A percentile compares a stretch with the other conserved stretches of the same genome.
These are phyloP conservation scores for Teleiodes luculella DNA, from an alignment of 2,888 invertebrate species.

Conservation along the genomic window DNA sequence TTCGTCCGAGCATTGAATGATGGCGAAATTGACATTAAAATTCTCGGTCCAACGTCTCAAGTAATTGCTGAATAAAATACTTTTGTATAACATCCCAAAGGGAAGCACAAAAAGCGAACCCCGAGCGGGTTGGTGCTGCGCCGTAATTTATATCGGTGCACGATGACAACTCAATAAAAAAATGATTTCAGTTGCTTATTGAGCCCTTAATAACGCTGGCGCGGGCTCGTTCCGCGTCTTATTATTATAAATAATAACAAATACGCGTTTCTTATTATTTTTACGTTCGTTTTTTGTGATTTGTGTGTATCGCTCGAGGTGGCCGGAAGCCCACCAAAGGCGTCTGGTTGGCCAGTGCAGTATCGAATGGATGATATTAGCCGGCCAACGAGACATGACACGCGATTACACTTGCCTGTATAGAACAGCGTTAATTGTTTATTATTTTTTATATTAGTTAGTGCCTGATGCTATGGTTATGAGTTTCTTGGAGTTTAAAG, in stretches of 20 bases:
- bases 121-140: constrained; percentile 47
- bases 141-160: constrained; percentile 72
- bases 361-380: constrained; percentile 43
- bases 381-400: constrained; percentile 38
- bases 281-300: constrained; percentile 43
- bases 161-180: constrained; percentile 78
- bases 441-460: constrained; percentile 40
- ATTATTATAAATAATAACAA: constrained; percentile 68
- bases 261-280: constrained; percentile 57
- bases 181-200: constrained; percentile 79
- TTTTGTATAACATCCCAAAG: constrained; percentile 73
- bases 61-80: constrained; percentile 78
- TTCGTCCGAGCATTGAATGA: constrained; percentile 71
- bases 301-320: constrained; percentile 34
- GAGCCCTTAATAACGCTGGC: constrained; percentile 74
- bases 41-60: constrained; percentile 71
- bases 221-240: constrained; percentile 58
- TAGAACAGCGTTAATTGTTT: constrained; percentile 46
- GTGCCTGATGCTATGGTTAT: constrained; percentile 39
- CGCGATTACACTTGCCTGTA: constrained; percentile 42
- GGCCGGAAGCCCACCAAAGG: constrained; percentile 63
- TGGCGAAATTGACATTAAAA: constrained; percentile 76
- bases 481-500: constrained; percentile 39
- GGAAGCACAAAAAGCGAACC: constrained; percentile 66
- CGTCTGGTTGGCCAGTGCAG: constrained; percentile 38